phyloP scores from a whole-genome alignment of 2,113 vertebrate species.

The Saguinus midas region DNA sequence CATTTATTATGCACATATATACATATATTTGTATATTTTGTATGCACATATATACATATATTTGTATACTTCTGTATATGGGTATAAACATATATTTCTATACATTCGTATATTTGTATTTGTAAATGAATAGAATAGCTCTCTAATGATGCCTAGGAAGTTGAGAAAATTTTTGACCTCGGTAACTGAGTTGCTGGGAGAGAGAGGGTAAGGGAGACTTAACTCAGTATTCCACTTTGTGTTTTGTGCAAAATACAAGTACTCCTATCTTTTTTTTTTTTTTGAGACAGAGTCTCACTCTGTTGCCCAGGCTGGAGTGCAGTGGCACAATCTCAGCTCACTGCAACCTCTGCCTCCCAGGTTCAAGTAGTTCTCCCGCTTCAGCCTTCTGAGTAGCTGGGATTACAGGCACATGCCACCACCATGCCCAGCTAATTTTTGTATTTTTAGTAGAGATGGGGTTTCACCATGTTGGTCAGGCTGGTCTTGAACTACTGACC shows the following conservation, averaged over 20 bases:
- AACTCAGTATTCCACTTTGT: background rate
- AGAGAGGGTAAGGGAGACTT: background rate
- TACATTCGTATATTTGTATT: background rate
- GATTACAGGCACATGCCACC: too few species aligned
- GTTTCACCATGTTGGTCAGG: too few species aligned
- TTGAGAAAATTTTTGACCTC: slow-evolving; percentile 14
- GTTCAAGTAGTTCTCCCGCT: too few species aligned
- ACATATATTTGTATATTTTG: background rate
- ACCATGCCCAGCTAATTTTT: too few species aligned
- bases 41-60: background rate
- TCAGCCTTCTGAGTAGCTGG: too few species aligned
- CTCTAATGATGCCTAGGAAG: background rate
- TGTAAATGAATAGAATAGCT: background rate
- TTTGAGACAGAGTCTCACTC: too few species aligned
- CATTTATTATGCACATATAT: background rate
- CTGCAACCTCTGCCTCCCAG: too few species aligned
- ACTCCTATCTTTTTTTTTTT: background rate
- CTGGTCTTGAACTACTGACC: too few species aligned
- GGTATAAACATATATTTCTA: background rate
- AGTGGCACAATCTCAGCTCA: too few species aligned
- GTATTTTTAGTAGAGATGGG: too few species aligned
- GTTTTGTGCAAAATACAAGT: background rate
- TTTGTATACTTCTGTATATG: background rate
- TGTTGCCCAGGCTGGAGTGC: too few species aligned
- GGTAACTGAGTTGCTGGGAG: background rate